These are phyloP conservation scores for Leucosticte australis DNA, from an alignment of 2,113 vertebrate genomes.

Conservation along the genomic window DNA sequence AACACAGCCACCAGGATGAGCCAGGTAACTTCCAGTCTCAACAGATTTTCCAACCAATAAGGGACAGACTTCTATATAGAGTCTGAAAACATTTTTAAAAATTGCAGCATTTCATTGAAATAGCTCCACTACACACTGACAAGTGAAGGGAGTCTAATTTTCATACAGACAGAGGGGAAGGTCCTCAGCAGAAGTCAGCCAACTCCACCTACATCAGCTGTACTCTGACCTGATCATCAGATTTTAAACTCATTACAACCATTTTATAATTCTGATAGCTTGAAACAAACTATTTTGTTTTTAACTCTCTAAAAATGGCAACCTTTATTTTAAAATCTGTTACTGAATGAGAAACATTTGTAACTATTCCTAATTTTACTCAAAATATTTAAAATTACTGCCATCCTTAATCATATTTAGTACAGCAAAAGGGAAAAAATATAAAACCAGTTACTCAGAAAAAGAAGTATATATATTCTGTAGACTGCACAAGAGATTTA, in stretches of 20 bases:
- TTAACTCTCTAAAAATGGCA: neutral
- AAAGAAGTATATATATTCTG: neutral
- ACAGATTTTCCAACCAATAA: neutral
- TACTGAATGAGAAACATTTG: neutral
- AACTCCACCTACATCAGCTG: neutral
- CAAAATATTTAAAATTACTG: neutral
- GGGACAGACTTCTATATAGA: neutral
- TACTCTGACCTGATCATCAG: neutral
- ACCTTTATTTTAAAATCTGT: neutral
- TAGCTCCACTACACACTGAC: rapidly evolving
- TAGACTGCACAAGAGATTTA: neutral
- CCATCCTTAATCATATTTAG: neutral
- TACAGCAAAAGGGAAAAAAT: neutral
- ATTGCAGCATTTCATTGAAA: neutral
- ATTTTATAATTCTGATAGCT: neutral
- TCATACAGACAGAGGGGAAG: neutral
- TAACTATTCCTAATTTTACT: neutral
- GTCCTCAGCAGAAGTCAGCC: neutral
- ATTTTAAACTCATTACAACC: neutral
- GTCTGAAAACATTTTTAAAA: neutral
- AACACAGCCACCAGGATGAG: neutral
- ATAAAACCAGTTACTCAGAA: neutral
- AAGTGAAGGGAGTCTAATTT: neutral
- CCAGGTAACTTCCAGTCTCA: neutral
- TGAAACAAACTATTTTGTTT: neutral